Evolutionary conservation across 2,113 vertebrate genomes (phyloP).

Genomic region (Speoplatyrhinus poulsoni): DNA sequence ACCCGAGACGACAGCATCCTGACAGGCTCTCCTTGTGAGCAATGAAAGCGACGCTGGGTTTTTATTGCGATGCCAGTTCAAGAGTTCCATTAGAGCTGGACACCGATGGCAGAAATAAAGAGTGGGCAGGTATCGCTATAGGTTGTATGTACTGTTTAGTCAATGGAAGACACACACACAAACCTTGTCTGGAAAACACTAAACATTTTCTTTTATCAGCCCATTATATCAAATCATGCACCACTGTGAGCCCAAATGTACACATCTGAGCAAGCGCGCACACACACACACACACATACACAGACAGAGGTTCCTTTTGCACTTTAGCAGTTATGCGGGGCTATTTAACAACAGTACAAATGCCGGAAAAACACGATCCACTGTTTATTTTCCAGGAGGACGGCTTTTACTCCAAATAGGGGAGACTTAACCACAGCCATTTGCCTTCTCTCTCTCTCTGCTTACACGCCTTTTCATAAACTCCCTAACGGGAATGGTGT

Average conservation of each 20-base stretch:
- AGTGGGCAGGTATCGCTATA: slow-evolving; percentile 34
- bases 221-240: slow-evolving; percentile 11
- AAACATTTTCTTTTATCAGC: slow-evolving; percentile 4
- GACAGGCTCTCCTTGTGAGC: slow-evolving; percentile 32
- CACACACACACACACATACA: slow-evolving; percentile 1
- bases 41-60: slow-evolving; percentile 43
- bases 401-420: slow-evolving; percentile 28
- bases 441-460: not conserved
- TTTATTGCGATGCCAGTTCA: slow-evolving; percentile 28
- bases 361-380: slow-evolving; percentile 13
- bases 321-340: slow-evolving; percentile 7
- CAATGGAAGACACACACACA: not conserved
- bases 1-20: slow-evolving; percentile 11
- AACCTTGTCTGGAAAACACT: not conserved
- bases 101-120: slow-evolving; percentile 10
- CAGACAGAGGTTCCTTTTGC: not conserved
- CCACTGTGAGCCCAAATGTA: not conserved
- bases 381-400: slow-evolving; percentile 34
- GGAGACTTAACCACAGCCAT: slow-evolving; percentile 22
- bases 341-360: slow-evolving; percentile 27
- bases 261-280: not conserved
- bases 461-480: not conserved
- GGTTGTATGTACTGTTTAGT: slow-evolving; percentile 22
- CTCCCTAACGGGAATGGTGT: slow-evolving; percentile 15
- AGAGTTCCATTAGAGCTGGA: slow-evolving; percentile 26